A percentile compares a stretch with the other conserved stretches of the same genome.
These are phyloP conservation scores for Scaptomyza parva DNA, from an alignment of 2,888 invertebrate species.

Conservation along the genomic window DNA sequence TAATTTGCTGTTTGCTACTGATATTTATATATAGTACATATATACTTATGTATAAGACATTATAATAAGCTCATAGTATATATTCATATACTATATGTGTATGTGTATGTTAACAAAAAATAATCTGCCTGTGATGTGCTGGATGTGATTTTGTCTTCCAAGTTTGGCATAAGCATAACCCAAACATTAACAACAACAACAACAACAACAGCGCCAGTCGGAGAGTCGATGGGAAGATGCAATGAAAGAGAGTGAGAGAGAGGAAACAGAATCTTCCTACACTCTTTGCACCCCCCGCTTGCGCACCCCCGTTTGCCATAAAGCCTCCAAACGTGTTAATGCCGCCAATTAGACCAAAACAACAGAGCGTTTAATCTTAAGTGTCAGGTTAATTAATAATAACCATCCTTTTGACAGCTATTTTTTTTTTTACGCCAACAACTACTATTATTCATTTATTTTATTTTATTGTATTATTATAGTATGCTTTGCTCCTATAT, in stretches of 20 bases:
- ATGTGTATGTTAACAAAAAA: conserved; percentile 35
- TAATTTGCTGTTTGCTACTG: conserved; percentile 20
- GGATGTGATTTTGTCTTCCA: conserved; percentile 75
- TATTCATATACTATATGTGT: conserved; percentile 15
- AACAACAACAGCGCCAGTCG: conserved; percentile 25
- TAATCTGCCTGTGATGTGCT: conserved; percentile 77
- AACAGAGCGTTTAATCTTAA: conserved; percentile 70
- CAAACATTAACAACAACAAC: conserved; percentile 20
- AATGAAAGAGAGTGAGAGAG: not conserved
- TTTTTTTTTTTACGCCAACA: not conserved
- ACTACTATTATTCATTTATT: not conserved
- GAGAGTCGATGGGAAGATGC: conserved; percentile 16
- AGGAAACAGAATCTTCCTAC: no score
- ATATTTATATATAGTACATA: conserved; percentile 37
- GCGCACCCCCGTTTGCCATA: conserved; percentile 53
- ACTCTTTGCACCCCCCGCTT: not conserved
- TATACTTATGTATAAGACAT: conserved; percentile 9
- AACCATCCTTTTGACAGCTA: conserved; percentile 25
- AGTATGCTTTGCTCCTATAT: conserved; percentile 31
- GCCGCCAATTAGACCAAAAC: conserved; percentile 74
- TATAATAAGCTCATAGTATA: conserved; percentile 33
- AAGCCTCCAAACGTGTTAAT: conserved; percentile 38
- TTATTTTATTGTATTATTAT: conserved; percentile 8
- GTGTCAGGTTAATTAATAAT: conserved; percentile 65
- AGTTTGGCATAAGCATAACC: conserved; percentile 51